Evolutionary conservation across 2,113 vertebrate genomes (phyloP).

Genomic region (Hymenochirus boettgeri): DNA sequence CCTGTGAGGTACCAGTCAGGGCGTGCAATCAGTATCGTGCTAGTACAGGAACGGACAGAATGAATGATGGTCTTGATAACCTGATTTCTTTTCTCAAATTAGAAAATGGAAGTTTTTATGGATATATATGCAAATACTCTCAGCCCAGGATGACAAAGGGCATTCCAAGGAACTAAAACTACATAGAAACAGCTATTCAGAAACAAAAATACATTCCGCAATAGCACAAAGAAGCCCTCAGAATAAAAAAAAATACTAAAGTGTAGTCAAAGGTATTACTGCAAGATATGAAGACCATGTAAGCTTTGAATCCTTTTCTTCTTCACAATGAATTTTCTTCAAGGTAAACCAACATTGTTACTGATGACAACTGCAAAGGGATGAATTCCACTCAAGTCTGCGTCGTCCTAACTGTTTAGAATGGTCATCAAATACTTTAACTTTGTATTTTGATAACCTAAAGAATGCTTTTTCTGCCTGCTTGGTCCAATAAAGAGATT

Average conservation of each 20-base stretch:
- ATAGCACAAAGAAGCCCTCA: neutral
- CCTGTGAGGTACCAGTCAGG: no score
- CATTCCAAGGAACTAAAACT: neutral
- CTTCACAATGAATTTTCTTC: neutral
- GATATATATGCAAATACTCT: no score
- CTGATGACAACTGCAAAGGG: neutral
- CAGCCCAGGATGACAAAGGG: neutral
- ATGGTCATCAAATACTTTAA: neutral
- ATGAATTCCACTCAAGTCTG: neutral
- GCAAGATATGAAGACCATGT: neutral
- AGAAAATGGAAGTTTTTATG: no score
- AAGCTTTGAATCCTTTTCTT: neutral
- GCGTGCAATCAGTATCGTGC: no score
- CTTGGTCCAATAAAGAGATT: neutral
- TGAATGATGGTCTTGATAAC: no score
- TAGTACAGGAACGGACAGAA: no score
- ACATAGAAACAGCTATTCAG: neutral
- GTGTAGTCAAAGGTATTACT: neutral
- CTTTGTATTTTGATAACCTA: neutral
- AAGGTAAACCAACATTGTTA: neutral
- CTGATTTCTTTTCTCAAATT: no score
- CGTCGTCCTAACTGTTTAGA: neutral
- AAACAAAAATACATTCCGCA: neutral
- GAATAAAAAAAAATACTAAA: neutral
- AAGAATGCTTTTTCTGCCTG: neutral